These are phyloP conservation scores for Malthinus seriepunctatus DNA, from an alignment of 2,888 invertebrate species.

Conservation along the genomic window DNA sequence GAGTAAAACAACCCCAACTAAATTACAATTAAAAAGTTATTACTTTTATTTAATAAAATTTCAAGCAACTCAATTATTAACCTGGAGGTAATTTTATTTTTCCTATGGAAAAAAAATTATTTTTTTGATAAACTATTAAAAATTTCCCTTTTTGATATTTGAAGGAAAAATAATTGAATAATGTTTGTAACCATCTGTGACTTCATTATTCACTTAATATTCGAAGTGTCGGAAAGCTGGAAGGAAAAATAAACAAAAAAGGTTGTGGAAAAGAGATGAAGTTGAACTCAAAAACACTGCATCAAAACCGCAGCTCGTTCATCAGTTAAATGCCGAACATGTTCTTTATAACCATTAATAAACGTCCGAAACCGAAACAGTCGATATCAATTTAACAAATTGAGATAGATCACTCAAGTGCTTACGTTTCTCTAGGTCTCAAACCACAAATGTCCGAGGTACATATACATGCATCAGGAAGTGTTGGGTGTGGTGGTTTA, in stretches of 20 bases:
- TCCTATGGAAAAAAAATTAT: no score
- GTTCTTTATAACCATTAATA: slow-evolving; percentile 28
- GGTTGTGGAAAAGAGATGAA: no score
- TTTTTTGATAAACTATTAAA: no score
- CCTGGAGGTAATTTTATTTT: no score
- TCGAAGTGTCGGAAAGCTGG: not conserved
- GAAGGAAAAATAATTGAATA: not conserved
- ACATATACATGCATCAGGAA: slow-evolving; percentile 16
- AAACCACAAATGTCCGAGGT: slow-evolving; percentile 21
- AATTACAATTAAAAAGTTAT: no score
- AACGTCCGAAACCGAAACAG: slow-evolving; percentile 30
- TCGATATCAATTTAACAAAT: slow-evolving; percentile 42
- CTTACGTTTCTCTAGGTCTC: slow-evolving; percentile 16
- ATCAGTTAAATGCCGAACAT: slow-evolving; percentile 13
- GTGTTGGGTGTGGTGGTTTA: slow-evolving; percentile 5
- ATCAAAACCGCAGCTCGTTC: slow-evolving; percentile 13
- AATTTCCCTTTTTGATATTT: no score
- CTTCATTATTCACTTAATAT: slow-evolving; percentile 8
- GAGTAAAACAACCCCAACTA: no score
- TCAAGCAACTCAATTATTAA: no score
- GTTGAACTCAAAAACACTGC: slow-evolving; percentile 7
- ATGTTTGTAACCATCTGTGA: not conserved
- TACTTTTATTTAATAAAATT: no score
- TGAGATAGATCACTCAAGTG: slow-evolving; percentile 38
- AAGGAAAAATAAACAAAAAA: not conserved